Evolutionary conservation across 1,140 invertebrate species (phyloP).

Genomic region (Dufourea novaeangliae): DNA sequence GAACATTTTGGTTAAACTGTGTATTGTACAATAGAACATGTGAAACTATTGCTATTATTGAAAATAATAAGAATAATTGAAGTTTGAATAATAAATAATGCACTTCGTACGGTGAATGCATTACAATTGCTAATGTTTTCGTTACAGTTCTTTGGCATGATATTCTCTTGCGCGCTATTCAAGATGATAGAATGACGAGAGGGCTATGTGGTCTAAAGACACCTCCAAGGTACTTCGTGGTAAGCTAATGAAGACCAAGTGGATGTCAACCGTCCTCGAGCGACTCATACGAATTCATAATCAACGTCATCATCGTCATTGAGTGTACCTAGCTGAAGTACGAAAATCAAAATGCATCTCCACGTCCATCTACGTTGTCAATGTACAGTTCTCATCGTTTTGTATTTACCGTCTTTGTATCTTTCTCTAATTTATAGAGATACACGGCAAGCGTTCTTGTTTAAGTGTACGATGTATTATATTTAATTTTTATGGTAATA

Average conservation of each 20-base stretch:
- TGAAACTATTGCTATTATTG: too few relatives aligned
- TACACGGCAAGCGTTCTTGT: slow-evolving; percentile 15
- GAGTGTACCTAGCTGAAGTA: slow-evolving; percentile 40
- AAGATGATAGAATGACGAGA: slow-evolving; percentile 85
- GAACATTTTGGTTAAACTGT: too few relatives aligned
- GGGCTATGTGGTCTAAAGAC: slow-evolving; percentile 42
- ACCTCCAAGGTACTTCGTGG: slow-evolving; percentile 7
- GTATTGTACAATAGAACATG: too few relatives aligned
- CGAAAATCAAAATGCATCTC: slow-evolving; percentile 61
- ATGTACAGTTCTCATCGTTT: slow-evolving; percentile 53
- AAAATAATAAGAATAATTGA: too few relatives aligned
- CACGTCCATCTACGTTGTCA: slow-evolving; percentile 42
- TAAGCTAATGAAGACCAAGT: slow-evolving; percentile 16
- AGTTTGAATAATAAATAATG: too few relatives aligned
- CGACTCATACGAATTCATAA: slow-evolving; percentile 46
- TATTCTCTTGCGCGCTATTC: slow-evolving; percentile 88
- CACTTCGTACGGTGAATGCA: neutral
- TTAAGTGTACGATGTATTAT: slow-evolving; percentile 28
- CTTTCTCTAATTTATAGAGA: slow-evolving; percentile 36
- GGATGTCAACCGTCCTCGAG: slow-evolving; percentile 39
- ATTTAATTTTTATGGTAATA: slow-evolving; percentile 46
- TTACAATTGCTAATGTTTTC: slow-evolving; percentile 43
- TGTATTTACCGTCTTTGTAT: slow-evolving; percentile 16
- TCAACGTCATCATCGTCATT: slow-evolving; percentile 56
- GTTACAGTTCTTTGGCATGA: slow-evolving; percentile 87